phyloP scores from a whole-genome alignment of 2,888 invertebrate genomes.

The Xestia ashworthii region DNA sequence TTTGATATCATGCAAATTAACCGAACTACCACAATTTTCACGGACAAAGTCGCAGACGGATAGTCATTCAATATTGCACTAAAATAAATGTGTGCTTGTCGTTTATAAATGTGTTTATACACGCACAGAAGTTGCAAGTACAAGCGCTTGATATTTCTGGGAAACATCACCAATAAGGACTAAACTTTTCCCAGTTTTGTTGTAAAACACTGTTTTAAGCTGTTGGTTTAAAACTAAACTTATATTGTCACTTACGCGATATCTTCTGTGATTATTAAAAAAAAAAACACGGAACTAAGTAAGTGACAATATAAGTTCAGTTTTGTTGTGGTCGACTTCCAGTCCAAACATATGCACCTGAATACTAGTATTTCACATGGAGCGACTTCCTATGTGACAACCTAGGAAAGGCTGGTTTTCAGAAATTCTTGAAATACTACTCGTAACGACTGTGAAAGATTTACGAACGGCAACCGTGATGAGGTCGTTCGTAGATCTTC shows the following conservation, averaged over 20 bases:
- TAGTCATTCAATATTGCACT: too few species aligned
- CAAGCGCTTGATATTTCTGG: background rate
- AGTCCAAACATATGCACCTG: background rate
- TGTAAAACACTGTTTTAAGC: too few species aligned
- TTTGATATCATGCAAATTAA: too few species aligned
- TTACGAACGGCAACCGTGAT: background rate
- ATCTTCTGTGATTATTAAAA: too few species aligned
- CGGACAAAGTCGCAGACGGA: too few species aligned
- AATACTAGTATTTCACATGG: background rate
- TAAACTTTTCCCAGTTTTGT: background rate
- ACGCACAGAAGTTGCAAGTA: background rate
- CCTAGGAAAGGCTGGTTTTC: background rate
- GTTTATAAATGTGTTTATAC: background rate
- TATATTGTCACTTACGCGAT: too few species aligned
- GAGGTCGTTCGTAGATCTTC: background rate
- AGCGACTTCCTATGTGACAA: background rate
- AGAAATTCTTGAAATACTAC: background rate
- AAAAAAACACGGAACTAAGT: too few species aligned
- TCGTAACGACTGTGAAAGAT: background rate
- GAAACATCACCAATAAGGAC: background rate
- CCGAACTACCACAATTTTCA: too few species aligned
- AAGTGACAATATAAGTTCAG: too few species aligned
- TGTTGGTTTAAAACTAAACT: too few species aligned
- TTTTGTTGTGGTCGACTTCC: background rate
- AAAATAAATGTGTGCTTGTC: too few species aligned